phyloP scores from a whole-genome alignment of 2,113 vertebrate genomes.

The Phoxinus phoxinus region DNA sequence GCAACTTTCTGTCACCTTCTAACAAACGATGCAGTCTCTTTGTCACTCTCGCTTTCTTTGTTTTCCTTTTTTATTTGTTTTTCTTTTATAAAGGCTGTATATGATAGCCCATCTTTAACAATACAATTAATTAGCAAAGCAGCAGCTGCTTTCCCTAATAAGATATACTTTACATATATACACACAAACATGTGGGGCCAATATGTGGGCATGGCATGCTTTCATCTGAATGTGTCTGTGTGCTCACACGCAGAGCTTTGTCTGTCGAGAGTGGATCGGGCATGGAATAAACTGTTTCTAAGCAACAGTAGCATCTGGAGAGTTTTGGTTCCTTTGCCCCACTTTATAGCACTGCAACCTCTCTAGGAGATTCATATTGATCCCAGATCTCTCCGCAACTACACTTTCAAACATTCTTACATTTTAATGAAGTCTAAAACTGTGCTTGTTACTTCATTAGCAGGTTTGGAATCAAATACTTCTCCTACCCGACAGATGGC shows the following conservation, averaged over 20 bases:
- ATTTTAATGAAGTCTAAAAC: conserved; percentile 4
- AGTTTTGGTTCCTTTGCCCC: not conserved
- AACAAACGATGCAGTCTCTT: not conserved
- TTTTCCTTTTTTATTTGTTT: not conserved
- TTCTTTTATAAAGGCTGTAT: conserved; percentile 10
- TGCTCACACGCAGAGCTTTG: not conserved
- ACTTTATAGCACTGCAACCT: not conserved
- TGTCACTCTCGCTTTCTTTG: not conserved
- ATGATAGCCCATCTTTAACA: not conserved
- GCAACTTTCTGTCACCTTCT: conserved; percentile 14
- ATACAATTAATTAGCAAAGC: not conserved
- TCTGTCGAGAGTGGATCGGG: not conserved
- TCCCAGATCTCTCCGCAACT: not conserved
- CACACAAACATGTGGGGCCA: not conserved
- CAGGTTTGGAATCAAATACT: not conserved
- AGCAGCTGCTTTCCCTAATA: not conserved
- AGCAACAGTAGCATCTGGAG: conserved; percentile 30
- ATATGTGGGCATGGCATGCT: conserved; percentile 9
- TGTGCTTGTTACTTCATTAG: not conserved
- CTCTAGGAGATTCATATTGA: not conserved
- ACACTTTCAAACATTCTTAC: not conserved
- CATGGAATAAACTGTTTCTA: conserved; percentile 28
- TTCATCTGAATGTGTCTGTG: conserved; percentile 5
- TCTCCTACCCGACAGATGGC: not conserved
- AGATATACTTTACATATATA: not conserved